Evolutionary conservation across 2,113 vertebrate genomes (phyloP).

Genomic region (Tachysurus fulvidraco): DNA sequence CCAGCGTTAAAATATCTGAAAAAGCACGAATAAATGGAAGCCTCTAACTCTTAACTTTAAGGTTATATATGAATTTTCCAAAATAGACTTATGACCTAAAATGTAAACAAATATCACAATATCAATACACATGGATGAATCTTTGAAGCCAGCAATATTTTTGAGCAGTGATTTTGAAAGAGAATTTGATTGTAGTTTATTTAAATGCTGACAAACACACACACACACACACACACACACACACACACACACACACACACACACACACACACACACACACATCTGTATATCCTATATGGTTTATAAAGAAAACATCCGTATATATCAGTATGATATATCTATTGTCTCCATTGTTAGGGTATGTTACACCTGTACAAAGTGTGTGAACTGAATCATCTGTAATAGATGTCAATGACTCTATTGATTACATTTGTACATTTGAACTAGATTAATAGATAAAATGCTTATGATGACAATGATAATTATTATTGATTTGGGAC

Average conservation of each 20-base stretch:
- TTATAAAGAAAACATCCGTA: neutral
- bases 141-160: neutral
- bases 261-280: too few relatives aligned
- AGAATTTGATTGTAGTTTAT: neutral
- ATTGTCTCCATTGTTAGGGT: too few relatives aligned
- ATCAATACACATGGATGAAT: neutral
- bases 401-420: neutral
- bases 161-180: neutral
- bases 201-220: too few relatives aligned
- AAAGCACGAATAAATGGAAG: neutral
- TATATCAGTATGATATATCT: neutral
- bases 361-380: too few relatives aligned
- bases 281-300: neutral
- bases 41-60: neutral
- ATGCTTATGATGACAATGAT: neutral
- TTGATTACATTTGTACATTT: neutral
- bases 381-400: too few relatives aligned
- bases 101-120: neutral
- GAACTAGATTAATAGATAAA: neutral
- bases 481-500: neutral
- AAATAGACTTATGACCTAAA: neutral
- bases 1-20: neutral
- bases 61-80: neutral
- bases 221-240: too few relatives aligned
- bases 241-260: too few relatives aligned